Base-by-base conservation (phyloP, 2,113 vertebrate genomes). In the Sylvia atricapilla region DNA sequence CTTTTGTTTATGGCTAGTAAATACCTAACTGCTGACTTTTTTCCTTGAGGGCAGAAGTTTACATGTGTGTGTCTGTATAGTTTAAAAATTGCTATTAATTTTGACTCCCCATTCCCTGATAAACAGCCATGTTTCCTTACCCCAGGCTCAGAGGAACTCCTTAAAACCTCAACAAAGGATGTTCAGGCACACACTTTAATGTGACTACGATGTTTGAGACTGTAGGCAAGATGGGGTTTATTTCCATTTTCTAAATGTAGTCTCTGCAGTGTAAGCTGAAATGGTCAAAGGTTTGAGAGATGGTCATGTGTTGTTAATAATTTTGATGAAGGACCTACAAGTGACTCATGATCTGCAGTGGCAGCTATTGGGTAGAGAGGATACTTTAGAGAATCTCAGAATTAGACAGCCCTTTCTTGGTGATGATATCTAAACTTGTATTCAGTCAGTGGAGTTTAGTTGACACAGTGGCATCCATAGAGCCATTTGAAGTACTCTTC, bases 381-480 rank as follows among this genome's bases (percentile, higher is more conserved):
- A 6, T 41, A 39, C 15, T 10, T 30, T 70, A 35, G 37, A 66
- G 66, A 69, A 79, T 31, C 33, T 74, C 46, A 84, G 62, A 84
- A 24, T 17, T 22, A 33, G 15, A 15, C 0, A 2, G 23, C 7
- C 3, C 5, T 31, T 6, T 39, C 21, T 58, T 30, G 18, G 11
- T 56, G 28, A 73, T 20, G 7, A 8, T 43, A 39, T 35, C 11
- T 52, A 39, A 85, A 60, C 9, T 70, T 19, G 23, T 33, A 39
- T 7, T 6, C 19, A 79, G 37, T 49, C 41, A 79, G 19, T 62
- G 47, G 35, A 82, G 13, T 62, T 75, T n/a, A 47, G 23, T 6
- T 63, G 35, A 37, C 49, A 58, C 7, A 52, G 11, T 69, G 64
- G 2, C 17, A 41, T 47, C 20, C 11, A 31, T 2, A 39, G 17